These are phyloP conservation scores for Timandra comae DNA, from an alignment of 2,888 invertebrate species.

Conservation along the genomic window DNA sequence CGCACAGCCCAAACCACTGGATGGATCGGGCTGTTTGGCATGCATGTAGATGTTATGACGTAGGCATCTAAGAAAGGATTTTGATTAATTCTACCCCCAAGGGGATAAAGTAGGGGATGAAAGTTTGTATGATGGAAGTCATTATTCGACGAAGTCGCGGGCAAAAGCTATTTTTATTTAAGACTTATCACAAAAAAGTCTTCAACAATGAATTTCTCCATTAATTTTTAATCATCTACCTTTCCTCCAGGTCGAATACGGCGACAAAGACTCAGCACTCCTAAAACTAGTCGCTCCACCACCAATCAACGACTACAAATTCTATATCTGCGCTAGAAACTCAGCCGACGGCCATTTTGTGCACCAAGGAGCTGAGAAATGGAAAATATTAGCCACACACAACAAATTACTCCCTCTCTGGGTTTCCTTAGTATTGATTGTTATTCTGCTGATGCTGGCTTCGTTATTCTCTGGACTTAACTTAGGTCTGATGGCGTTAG, in stretches of 20 bases:
- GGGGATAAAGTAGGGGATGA: no score
- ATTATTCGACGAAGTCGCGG: no score
- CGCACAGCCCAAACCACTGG: no score
- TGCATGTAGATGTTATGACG: no score
- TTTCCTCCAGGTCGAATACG: slow-evolving; percentile 33
- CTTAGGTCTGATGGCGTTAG: slow-evolving; percentile 96
- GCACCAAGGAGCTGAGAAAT: slow-evolving; percentile 81
- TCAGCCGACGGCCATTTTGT: slow-evolving; percentile 45
- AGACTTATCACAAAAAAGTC: no score
- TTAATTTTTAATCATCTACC: no score
- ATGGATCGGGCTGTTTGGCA: no score
- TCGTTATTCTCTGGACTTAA: slow-evolving; percentile 98
- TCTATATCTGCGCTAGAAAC: slow-evolving; percentile 58
- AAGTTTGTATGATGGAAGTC: no score
- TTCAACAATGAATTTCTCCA: no score
- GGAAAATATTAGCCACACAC: slow-evolving; percentile 82
- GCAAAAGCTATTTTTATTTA: no score
- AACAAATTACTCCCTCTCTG: slow-evolving; percentile 86
- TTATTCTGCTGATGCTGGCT: slow-evolving; percentile 87
- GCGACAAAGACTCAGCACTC: slow-evolving; percentile 40
- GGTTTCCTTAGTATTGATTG: slow-evolving; percentile 84
- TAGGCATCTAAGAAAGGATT: no score
- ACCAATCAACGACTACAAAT: slow-evolving; percentile 46
- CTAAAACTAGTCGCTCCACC: slow-evolving; percentile 47
- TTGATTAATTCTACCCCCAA: no score